A percentile compares a stretch with the other conserved stretches of the same genome.
Conservation (phyloP, 2,113 vertebrate genomes). For the Todiramphus saurophagus region DNA sequence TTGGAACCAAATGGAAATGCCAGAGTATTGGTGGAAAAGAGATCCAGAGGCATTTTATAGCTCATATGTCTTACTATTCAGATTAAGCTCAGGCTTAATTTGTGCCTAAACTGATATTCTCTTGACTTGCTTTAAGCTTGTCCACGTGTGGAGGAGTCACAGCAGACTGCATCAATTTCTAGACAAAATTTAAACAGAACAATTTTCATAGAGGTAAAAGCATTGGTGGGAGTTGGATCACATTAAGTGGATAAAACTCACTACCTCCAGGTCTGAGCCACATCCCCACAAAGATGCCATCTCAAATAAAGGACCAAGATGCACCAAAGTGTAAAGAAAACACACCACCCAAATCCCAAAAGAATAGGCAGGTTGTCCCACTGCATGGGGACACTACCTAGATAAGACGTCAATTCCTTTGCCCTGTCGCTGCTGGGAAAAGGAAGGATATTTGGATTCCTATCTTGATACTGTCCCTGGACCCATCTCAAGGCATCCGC, state of each 20-base stretch:
- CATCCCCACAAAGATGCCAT: neutral
- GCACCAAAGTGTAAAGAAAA: neutral
- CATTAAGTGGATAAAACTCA: neutral
- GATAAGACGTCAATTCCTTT: constrained; percentile 27
- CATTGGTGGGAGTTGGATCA: neutral
- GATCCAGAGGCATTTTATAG: neutral
- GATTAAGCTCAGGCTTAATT: neutral
- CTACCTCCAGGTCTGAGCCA: fast-evolving
- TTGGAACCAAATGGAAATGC: neutral
- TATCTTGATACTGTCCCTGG: neutral
- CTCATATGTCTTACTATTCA: neutral
- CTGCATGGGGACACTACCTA: neutral
- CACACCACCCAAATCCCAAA: neutral
- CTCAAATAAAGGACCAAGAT: neutral
- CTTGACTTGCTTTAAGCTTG: neutral
- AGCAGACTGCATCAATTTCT: neutral
- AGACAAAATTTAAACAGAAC: neutral
- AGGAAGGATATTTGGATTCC: constrained; percentile 16
- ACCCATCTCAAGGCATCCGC: constrained; percentile 5
- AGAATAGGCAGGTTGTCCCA: neutral
- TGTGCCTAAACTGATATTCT: neutral
- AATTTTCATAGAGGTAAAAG: neutral
- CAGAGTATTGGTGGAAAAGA: neutral
- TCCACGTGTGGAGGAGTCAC: neutral
- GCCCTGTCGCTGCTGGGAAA: neutral